Base-by-base conservation (phyloP, 2,113 vertebrate genomes). In the Oryzias melastigma region DNA sequence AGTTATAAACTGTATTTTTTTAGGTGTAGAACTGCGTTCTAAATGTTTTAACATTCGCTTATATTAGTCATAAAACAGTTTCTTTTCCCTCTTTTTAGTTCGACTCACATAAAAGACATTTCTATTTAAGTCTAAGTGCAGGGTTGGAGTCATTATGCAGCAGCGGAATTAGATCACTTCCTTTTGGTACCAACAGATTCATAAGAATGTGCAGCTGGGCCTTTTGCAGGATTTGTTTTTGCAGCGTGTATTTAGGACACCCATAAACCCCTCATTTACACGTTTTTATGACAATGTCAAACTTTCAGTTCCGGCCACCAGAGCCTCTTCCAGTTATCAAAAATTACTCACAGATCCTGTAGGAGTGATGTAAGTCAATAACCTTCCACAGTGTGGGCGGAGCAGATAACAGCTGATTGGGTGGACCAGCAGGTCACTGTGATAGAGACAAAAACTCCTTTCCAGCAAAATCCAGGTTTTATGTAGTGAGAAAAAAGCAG, bases 401-500 rank as follows among this genome's bases (percentile, higher is more conserved):
- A 53, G 41, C 20, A 46, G 43, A 68, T 69, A 67, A 27, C 20
- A 64, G 52, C 62, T 59, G 63, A 68, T 54, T 52, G 41, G 43
- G 56, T 48, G 50, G 27, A 62, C 60, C 63, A 65, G 44, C 25
- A 54, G 18, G 40, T 10, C 4, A 20, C 56, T 19, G 20, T 71
- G 40, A 24, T 15, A 65, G 24, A 29, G 5, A 56, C 19, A 41
- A 8, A 54, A 35, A 47, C 46, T 18, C n/a, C n/a, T 19, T 46
- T 18, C 17, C 17, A 46, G 16, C 2, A 45, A 47, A 14, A 52
- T 35, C 8, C 12, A 4, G 8, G n/a, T 35, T 40, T 17, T 29
- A 17, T 52, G 2, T 52, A 47, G 17, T 10, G 7, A n/a, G n/a
- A 19, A 47, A 19, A 19, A 19, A 1, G 18, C 4, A 27, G 25